These are phyloP conservation scores for Gastracanthus pulcherrimus DNA, from an alignment of 2,888 invertebrate genomes.

Conservation along the genomic window DNA sequence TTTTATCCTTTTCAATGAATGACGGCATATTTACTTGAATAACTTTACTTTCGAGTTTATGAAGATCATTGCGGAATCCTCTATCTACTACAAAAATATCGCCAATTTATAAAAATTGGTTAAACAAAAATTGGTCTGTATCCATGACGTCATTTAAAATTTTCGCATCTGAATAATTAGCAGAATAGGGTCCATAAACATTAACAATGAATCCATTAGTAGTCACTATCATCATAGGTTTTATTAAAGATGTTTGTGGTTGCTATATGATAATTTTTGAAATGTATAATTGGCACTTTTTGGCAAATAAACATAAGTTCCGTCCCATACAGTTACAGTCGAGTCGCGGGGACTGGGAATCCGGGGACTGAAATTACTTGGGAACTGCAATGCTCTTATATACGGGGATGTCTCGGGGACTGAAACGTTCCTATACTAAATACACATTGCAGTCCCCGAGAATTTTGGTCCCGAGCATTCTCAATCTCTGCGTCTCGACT, in stretches of 20 bases:
- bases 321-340: conserved; percentile 5
- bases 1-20: background rate
- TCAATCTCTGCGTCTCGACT: too few species aligned
- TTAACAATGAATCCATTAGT: conserved; percentile 17
- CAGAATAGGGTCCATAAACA: conserved; percentile 14
- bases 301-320: background rate
- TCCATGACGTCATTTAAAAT: conserved; percentile 11
- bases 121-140: background rate
- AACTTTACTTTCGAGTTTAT: background rate
- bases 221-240: conserved; percentile 15
- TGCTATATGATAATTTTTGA: background rate
- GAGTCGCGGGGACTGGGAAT: too few species aligned
- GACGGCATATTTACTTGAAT: conserved; percentile 24
- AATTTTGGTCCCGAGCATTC: too few species aligned
- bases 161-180: conserved; percentile 14
- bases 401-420: too few species aligned
- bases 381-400: too few species aligned
- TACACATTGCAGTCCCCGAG: too few species aligned
- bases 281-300: conserved; percentile 17
- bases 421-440: too few species aligned
- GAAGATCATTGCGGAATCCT: conserved; percentile 21
- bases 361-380: too few species aligned
- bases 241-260: conserved; percentile 10
- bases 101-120: background rate
- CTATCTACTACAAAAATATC: conserved; percentile 38